Conservation (phyloP, 2,888 invertebrate genomes). For the Xiphydria camelus region DNA sequence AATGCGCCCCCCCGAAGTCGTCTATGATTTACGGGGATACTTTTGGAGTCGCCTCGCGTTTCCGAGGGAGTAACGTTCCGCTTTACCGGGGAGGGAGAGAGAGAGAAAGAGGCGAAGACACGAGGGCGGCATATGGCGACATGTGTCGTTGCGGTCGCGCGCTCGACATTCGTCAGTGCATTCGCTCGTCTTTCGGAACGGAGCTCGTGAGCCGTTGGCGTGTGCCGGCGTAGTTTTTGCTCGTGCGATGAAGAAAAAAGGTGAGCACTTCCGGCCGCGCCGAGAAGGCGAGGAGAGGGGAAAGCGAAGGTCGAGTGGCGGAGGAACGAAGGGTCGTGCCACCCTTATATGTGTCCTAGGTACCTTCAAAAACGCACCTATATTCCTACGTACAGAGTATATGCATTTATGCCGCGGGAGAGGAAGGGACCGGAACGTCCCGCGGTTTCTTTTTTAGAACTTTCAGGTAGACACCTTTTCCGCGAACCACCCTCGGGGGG, state of each 20-base stretch:
- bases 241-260: constrained; percentile 8
- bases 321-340: constrained; percentile 16
- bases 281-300: neutral
- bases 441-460: too few species aligned
- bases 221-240: constrained; percentile 6
- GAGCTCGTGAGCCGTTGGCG: neutral
- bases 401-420: too few species aligned
- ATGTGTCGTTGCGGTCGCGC: neutral
- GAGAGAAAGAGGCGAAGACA: neutral
- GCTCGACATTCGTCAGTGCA: neutral
- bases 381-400: too few species aligned
- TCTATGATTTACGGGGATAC: neutral
- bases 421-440: too few species aligned
- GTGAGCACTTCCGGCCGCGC: neutral
- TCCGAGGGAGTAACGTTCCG: too few species aligned
- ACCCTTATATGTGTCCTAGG: constrained; percentile 5
- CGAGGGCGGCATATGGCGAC: neutral
- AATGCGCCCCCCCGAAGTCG: neutral
- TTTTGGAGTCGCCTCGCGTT: neutral
- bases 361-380: too few species aligned
- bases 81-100: too few species aligned
- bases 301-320: neutral
- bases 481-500: too few species aligned
- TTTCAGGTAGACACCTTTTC: too few species aligned
- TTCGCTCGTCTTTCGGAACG: neutral